These are phyloP conservation scores for Climacteris rufus DNA, from an alignment of 2,113 vertebrate species.

Conservation along the genomic window DNA sequence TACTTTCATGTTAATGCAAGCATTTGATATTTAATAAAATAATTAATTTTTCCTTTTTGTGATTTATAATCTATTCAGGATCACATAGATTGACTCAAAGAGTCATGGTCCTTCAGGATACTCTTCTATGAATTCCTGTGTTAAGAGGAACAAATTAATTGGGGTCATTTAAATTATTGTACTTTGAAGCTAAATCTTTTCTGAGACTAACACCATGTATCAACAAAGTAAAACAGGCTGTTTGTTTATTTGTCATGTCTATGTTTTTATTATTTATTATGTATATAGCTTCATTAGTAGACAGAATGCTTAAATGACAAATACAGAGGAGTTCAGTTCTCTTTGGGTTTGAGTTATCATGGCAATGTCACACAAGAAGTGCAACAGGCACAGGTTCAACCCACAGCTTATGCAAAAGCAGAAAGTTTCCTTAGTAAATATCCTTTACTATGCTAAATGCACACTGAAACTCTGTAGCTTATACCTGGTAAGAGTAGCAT, in stretches of 20 bases:
- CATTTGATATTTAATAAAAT: background rate
- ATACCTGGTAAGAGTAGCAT: background rate
- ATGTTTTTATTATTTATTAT: background rate
- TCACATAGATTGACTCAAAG: background rate
- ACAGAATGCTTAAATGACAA: background rate
- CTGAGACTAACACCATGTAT: background rate
- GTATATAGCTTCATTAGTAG: background rate
- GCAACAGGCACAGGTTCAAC: background rate
- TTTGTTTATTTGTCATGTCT: background rate
- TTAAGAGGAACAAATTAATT: background rate
- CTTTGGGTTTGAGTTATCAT: background rate
- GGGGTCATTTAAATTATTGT: background rate
- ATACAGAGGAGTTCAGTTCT: background rate
- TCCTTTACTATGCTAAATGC: background rate
- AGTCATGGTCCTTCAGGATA: background rate
- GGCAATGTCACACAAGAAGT: background rate
- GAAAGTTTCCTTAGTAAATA: background rate
- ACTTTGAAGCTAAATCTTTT: background rate
- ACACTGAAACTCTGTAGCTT: background rate
- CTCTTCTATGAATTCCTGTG: background rate
- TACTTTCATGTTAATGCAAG: background rate
- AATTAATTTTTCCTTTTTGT: background rate
- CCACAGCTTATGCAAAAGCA: background rate
- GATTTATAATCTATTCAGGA: background rate
- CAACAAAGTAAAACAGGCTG: background rate